phyloP scores from a whole-genome alignment of 2,888 invertebrate genomes.

The Calameuta filiformis region DNA sequence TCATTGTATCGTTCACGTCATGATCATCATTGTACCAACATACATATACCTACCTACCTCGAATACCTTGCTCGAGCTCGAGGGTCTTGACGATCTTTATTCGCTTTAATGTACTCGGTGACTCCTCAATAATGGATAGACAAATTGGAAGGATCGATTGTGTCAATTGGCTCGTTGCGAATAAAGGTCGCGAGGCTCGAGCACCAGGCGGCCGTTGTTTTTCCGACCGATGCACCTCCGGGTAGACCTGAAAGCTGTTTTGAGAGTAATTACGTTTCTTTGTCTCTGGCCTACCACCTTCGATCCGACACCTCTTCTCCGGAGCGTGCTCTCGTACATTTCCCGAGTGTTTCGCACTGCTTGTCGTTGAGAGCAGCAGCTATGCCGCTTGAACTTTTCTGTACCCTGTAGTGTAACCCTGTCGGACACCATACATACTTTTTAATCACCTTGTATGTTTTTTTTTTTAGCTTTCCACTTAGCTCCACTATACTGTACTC shows the following conservation, averaged over 20 bases:
- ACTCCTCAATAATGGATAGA: not conserved
- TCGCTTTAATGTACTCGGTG: not conserved
- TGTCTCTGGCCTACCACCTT: not conserved
- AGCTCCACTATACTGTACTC: not conserved
- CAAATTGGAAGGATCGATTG: not conserved
- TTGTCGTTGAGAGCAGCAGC: not conserved
- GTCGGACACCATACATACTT: not conserved
- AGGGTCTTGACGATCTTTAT: not conserved
- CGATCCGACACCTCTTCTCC: not conserved
- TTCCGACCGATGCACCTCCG: conserved; percentile 63
- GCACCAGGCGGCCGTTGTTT: conserved; percentile 26
- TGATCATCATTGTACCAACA: not conserved
- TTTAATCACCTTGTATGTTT: not conserved
- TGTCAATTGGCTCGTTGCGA: not conserved
- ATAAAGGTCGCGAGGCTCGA: not conserved
- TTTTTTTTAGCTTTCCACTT: not conserved
- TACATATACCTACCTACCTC: not conserved
- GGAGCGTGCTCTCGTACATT: not conserved
- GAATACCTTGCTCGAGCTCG: conserved; percentile 1
- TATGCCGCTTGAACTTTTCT: not conserved
- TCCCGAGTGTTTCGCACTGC: not conserved
- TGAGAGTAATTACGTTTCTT: conserved; percentile 20
- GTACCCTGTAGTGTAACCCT: not conserved
- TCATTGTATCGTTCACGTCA: not conserved
- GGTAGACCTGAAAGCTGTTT: conserved; percentile 50